Evolutionary conservation across 2,797 vertebrate genomes (phyloP).

Genomic region (Mormyrops boulengeri): DNA sequence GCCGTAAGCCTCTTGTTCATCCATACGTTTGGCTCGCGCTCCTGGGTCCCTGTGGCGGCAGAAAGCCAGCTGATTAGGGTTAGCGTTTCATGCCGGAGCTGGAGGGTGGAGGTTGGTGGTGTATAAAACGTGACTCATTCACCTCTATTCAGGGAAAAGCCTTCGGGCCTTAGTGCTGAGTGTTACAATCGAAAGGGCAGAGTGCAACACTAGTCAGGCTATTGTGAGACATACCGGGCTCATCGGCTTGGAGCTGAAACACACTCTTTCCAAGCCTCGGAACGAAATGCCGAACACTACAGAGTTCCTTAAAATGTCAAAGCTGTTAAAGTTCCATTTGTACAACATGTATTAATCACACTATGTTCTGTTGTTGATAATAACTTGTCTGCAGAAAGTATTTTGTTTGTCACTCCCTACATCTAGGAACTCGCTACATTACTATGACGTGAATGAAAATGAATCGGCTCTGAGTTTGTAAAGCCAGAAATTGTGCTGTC

Average conservation of each 20-base stretch:
- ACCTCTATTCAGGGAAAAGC: background rate
- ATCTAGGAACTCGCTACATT: background rate
- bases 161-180: background rate
- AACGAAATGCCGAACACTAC: background rate
- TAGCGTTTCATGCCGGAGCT: background rate
- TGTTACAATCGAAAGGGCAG: background rate
- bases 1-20: too few relatives aligned
- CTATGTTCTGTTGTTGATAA: slow-evolving; percentile 24
- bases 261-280: background rate
- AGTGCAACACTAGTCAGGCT: background rate
- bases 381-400: background rate
- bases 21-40: background rate
- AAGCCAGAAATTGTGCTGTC: background rate
- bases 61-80: background rate
- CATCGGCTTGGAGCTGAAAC: background rate
- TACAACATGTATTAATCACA: slow-evolving; percentile 31
- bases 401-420: background rate
- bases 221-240: background rate
- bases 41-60: background rate
- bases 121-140: background rate
- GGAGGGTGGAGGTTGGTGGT: background rate
- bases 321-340: slow-evolving; percentile 41
- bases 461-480: background rate
- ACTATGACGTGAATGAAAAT: background rate
- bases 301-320: slow-evolving; percentile 56